Conservation (phyloP, 2,797 vertebrate species). For the Thaleichthys pacificus region DNA sequence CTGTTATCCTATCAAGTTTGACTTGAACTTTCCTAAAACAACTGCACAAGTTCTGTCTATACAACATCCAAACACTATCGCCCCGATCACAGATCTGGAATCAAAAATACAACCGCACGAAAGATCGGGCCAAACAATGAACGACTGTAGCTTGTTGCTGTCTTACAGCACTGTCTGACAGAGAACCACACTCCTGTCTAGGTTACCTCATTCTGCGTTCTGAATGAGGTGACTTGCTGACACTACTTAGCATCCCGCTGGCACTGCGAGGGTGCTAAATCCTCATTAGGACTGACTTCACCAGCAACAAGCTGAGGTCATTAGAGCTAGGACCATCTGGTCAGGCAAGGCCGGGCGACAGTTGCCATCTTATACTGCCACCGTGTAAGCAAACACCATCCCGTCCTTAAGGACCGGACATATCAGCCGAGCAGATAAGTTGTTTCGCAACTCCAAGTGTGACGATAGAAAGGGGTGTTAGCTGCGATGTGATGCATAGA, state of each 20-base stretch:
- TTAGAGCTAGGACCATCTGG: slow-evolving; percentile 54
- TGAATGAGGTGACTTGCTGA: slow-evolving; percentile 27
- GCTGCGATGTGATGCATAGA: no score
- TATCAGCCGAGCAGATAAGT: background rate
- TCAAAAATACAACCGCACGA: background rate
- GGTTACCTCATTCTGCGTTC: slow-evolving; percentile 2
- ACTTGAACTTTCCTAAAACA: no score
- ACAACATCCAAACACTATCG: background rate
- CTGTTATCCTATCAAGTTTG: no score
- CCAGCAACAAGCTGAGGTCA: slow-evolving; percentile 39
- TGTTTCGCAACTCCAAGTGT: no score
- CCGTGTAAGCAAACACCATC: slow-evolving; percentile 22
- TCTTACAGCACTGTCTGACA: background rate
- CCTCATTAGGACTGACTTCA: slow-evolving; percentile 50
- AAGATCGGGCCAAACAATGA: background rate
- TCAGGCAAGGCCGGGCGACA: slow-evolving; percentile 12
- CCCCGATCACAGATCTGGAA: background rate
- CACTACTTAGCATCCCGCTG: slow-evolving; percentile 26
- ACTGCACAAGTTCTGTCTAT: background rate
- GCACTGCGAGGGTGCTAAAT: slow-evolving; percentile 44
- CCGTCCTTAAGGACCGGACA: background rate
- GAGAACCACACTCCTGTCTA: slow-evolving; percentile 1
- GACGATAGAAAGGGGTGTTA: no score
- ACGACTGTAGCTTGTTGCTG: background rate
- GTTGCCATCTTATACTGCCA: slow-evolving; percentile 6